Percentiles rank a stretch among this genome's conserved stretches.
Evolutionary conservation across 2,113 vertebrate species (phyloP).

Genomic region (Oplegnathus fasciatus): DNA sequence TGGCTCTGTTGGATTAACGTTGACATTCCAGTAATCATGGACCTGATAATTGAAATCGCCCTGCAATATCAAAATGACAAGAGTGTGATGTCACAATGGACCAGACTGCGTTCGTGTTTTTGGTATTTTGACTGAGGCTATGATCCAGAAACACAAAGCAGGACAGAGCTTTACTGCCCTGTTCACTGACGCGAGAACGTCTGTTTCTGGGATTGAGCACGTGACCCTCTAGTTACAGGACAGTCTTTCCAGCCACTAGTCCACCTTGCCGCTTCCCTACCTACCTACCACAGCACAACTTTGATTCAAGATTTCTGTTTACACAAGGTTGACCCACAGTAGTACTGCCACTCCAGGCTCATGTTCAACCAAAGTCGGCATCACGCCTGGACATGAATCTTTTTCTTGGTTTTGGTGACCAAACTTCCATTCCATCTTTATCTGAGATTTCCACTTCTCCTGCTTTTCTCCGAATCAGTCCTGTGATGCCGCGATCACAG

Average conservation of each 20-base stretch:
- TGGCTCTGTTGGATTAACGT: slow-evolving; percentile 44
- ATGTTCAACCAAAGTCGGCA: slow-evolving; percentile 61
- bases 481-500: not conserved
- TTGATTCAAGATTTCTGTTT: slow-evolving; percentile 51
- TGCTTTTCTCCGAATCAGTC: slow-evolving; percentile 8
- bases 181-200: not conserved
- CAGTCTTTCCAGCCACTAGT: slow-evolving; percentile 27
- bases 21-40: slow-evolving; percentile 59
- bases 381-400: slow-evolving; percentile 11
- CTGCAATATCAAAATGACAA: slow-evolving; percentile 49
- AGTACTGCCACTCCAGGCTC: slow-evolving; percentile 60
- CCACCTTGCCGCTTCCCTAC: slow-evolving; percentile 43
- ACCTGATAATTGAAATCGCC: slow-evolving; percentile 31
- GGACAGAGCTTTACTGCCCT: not conserved
- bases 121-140: slow-evolving; percentile 35
- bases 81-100: slow-evolving; percentile 46
- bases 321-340: slow-evolving; percentile 40
- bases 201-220: slow-evolving; percentile 32
- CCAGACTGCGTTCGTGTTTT: slow-evolving; percentile 30
- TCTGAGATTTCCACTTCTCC: not conserved
- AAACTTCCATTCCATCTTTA: slow-evolving; percentile 45
- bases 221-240: slow-evolving; percentile 38
- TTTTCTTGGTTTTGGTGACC: slow-evolving; percentile 44
- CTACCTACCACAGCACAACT: slow-evolving; percentile 62
- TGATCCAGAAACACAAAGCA: slow-evolving; percentile 29